phyloP scores from a whole-genome alignment of 2,113 vertebrate species.

The Plestiodon gilberti region DNA sequence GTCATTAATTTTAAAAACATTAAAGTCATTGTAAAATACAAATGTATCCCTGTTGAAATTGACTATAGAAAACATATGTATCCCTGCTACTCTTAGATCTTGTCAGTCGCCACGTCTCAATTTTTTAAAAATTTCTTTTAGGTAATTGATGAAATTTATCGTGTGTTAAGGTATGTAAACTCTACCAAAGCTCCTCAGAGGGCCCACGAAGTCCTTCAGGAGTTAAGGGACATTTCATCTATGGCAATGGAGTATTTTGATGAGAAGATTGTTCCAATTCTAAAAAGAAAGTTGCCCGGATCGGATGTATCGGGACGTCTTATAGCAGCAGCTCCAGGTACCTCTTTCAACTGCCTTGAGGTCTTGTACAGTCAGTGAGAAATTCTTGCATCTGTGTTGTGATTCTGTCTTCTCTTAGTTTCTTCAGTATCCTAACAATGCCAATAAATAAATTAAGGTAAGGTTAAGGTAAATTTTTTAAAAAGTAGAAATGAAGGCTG shows the following conservation, averaged over 20 bases:
- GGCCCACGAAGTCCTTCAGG: conserved; percentile 97
- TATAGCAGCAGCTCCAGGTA: conserved; percentile 96
- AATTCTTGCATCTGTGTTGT: conserved; percentile 33
- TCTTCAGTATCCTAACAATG: too few relatives aligned
- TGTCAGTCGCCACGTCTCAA: conserved; percentile 53
- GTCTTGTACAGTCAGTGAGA: conserved; percentile 5
- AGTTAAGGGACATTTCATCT: conserved; percentile 96
- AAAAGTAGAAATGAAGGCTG: background rate
- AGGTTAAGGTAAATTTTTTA: background rate
- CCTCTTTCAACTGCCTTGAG: conserved; percentile 26
- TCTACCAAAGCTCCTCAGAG: conserved; percentile 97
- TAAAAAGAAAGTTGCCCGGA: conserved; percentile 96
- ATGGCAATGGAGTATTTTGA: conserved; percentile 99
- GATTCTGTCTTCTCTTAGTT: background rate
- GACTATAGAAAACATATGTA: background rate
- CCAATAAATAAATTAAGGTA: too few relatives aligned
- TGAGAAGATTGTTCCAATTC: conserved; percentile 97
- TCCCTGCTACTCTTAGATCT: background rate
- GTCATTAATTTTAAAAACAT: background rate
- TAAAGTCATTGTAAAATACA: background rate
- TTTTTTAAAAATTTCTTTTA: conserved; percentile 72
- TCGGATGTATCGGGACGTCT: conserved; percentile 96
- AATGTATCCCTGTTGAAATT: background rate
- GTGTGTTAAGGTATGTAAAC: conserved; percentile 96
- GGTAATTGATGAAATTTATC: conserved; percentile 99